These are phyloP conservation scores for Willisornis vidua DNA, from an alignment of 2,113 vertebrate species.

Conservation along the genomic window DNA sequence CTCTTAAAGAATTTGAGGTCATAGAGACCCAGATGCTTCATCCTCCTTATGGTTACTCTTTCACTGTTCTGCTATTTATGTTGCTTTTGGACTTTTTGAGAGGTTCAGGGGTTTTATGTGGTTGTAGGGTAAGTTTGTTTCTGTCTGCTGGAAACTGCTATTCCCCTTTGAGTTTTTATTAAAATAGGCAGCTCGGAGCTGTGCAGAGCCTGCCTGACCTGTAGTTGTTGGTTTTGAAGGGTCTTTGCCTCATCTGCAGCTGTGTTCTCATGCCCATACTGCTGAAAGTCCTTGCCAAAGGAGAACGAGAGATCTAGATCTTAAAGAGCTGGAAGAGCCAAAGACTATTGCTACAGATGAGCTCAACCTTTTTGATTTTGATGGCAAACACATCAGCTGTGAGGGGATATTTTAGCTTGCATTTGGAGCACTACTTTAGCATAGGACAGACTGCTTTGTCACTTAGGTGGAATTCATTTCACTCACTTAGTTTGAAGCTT, in stretches of 20 bases:
- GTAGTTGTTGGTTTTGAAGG: background rate
- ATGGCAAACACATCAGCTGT: background rate
- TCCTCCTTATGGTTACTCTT: background rate
- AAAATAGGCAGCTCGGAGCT: background rate
- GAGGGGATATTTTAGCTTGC: background rate
- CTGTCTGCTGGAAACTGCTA: background rate
- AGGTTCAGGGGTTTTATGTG: background rate
- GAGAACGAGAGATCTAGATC: background rate
- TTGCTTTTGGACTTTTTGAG: background rate
- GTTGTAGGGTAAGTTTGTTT: background rate
- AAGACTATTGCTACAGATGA: background rate
- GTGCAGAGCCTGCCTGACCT: background rate
- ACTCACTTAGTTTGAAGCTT: background rate
- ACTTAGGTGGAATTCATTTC: background rate
- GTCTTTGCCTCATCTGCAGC: background rate
- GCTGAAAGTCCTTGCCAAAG: background rate
- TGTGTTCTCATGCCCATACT: background rate
- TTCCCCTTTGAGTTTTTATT: background rate
- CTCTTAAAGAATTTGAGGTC: background rate
- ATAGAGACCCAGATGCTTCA: background rate
- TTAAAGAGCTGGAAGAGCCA: background rate
- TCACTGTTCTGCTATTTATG: background rate
- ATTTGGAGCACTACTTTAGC: background rate
- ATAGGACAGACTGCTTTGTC: background rate
- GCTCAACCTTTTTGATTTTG: background rate